Evolutionary conservation across 2,797 vertebrate species (phyloP), one percentile per base, ranked within the genome.

Genomic region (Garrulus glandarius): DNA sequence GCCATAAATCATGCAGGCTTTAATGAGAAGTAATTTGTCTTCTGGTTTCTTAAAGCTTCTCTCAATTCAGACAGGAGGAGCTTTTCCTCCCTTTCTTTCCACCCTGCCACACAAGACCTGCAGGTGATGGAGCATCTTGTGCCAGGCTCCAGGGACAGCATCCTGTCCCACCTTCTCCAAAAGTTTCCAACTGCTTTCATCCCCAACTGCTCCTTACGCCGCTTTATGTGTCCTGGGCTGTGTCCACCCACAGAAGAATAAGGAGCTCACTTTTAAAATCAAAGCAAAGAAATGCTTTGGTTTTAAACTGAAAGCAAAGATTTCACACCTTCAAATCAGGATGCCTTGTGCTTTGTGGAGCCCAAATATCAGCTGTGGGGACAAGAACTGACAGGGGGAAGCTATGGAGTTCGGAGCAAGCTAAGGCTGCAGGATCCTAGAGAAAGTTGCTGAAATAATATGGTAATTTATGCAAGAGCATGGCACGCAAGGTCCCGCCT

Each of bases 1-100:
- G 74, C 92, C 65, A 96, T 97, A 97, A 97, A 97, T 97, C 91
- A 90, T 17, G 41, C 43, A 91, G 69, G 50, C 80, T 92, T 96
- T 96, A 97, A 97, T 91, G 80, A 93, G 88, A 53, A 86, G 88
- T 88, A 96, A 93, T 96, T 96, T 95, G 87, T 97, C 90, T 95
- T 90, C 90, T 88, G 60, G 23, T 88, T 95, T 91, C 74, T 85
- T 74, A 96, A 93, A 88, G 74, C 87, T 92, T 88, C 65, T 95
- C 91, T 93, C 84, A 55, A 37, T 95, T 78, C 93, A 96, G 89
- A 87, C 77, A 61, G 61, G 39, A 82, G 46, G 29, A 95, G 69
- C 49, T 57, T 89, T 84, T 60, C 65, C 47, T 84, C 56, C 61
- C 65, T 90, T 89, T 92, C 82, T 88, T 95, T 90, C 70, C 65